phyloP scores from a whole-genome alignment of 2,797 vertebrate species.

The Pantherophis alleghaniensis region DNA sequence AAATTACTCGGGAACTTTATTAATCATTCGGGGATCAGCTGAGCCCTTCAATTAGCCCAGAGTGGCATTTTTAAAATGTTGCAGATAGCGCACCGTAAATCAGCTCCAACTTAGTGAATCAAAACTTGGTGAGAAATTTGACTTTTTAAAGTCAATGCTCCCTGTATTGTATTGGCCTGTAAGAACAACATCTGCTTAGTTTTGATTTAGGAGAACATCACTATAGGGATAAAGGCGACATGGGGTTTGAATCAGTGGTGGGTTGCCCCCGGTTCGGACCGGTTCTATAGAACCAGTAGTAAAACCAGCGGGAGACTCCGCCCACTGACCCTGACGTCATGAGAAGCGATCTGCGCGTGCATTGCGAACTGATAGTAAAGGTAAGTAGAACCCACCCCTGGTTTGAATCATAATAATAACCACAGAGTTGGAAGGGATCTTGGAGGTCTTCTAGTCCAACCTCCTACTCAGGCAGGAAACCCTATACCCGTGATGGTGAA shows the following conservation, averaged over 20 bases:
- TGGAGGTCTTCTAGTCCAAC: too few species aligned
- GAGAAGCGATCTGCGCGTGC: too few species aligned
- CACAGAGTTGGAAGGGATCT: not conserved
- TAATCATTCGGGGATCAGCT: constrained; percentile 50
- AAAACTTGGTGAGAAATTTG: constrained; percentile 39
- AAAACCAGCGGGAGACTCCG: too few species aligned
- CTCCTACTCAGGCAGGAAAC: too few species aligned
- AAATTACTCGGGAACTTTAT: constrained; percentile 56
- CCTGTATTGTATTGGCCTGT: not conserved
- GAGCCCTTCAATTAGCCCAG: constrained; percentile 52
- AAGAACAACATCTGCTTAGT: not conserved
- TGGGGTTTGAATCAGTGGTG: not conserved
- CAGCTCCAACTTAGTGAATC: constrained; percentile 42
- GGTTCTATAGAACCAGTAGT: too few species aligned
- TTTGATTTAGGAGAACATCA: not conserved
- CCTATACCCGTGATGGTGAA: too few species aligned
- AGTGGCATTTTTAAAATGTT: constrained; percentile 48
- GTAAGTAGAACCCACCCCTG: too few species aligned
- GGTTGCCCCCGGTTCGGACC: too few species aligned
- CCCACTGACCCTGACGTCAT: too few species aligned
- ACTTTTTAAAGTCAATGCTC: constrained; percentile 19
- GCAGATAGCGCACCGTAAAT: constrained; percentile 36
- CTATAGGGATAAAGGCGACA: not conserved
- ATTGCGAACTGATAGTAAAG: too few species aligned
- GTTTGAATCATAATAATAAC: not conserved